phyloP scores from a whole-genome alignment of 2,797 vertebrate genomes.

The Enteromius mattozi region DNA sequence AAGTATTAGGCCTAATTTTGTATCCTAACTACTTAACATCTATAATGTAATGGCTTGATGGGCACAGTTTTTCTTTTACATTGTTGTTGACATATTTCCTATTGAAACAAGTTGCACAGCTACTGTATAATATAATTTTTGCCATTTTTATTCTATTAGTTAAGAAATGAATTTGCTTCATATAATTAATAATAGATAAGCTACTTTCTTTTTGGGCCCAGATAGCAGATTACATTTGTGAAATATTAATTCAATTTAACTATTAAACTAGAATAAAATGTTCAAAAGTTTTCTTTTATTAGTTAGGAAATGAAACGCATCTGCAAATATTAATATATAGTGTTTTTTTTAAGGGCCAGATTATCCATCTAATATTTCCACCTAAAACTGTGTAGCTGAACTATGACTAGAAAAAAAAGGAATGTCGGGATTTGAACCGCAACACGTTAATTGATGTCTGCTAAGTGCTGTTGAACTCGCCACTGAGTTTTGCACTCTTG shows the following conservation, averaged over 20 bases:
- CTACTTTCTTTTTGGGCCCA: neutral
- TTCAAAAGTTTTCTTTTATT: neutral
- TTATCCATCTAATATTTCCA: neutral
- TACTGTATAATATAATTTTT: neutral
- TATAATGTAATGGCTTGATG: neutral
- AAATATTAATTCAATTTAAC: no score
- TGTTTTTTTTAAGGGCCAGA: neutral
- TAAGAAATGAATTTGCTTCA: neutral
- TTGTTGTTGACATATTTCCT: neutral
- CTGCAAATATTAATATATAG: neutral
- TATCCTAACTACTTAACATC: neutral
- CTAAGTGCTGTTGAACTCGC: neutral
- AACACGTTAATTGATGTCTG: neutral
- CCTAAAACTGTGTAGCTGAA: slow-evolving; percentile 2
- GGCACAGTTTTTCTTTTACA: neutral
- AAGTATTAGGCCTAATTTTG: neutral
- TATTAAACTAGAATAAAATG: neutral
- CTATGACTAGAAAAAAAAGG: neutral
- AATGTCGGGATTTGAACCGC: neutral
- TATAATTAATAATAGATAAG: neutral
- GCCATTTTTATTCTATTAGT: neutral
- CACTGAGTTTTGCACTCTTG: slow-evolving; percentile 7
- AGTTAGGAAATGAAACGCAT: neutral
- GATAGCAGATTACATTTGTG: neutral
- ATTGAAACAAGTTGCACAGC: neutral